phyloP scores from a whole-genome alignment of 2,888 invertebrate species.

The Julus scanicus region DNA sequence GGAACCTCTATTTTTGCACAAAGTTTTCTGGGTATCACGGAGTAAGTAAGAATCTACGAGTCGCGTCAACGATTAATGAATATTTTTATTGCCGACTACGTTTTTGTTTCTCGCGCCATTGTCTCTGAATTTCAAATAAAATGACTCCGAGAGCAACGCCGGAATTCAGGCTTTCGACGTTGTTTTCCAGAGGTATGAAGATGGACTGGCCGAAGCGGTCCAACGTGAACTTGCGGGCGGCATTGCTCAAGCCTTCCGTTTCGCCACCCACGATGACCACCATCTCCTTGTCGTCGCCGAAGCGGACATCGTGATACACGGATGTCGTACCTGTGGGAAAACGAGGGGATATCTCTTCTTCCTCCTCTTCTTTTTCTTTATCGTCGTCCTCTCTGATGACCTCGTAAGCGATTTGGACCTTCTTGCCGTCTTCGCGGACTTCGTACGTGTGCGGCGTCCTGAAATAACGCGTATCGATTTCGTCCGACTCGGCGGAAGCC shows the following conservation, averaged over 20 bases:
- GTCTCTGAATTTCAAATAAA: conserved; percentile 83
- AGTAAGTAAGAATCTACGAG: not conserved
- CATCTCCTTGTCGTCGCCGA: conserved; percentile 69
- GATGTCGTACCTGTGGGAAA: not conserved
- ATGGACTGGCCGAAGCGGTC: conserved; percentile 74
- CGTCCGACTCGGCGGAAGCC: not conserved
- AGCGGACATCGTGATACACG: not conserved
- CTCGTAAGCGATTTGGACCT: conserved; percentile 36
- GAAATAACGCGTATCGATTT: not conserved
- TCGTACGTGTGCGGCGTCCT: not conserved
- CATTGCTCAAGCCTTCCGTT: conserved; percentile 83
- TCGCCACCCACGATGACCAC: conserved; percentile 86
- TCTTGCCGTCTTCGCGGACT: conserved; percentile 53
- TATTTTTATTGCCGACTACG: not conserved
- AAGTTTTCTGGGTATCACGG: not conserved
- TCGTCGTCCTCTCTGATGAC: conserved; percentile 10
- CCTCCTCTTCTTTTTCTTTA: not conserved
- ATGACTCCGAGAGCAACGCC: conserved; percentile 85
- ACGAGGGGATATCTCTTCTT: not conserved
- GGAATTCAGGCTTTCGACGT: conserved; percentile 86
- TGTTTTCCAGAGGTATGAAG: conserved; percentile 80
- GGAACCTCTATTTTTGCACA: no score
- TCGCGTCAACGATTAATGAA: not conserved
- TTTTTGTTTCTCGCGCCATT: conserved; percentile 64
- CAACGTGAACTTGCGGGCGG: conserved; percentile 74